Percentiles rank a stretch among this genome's conserved stretches.
phyloP scores from a whole-genome alignment of 2,888 invertebrate genomes.

The Callimorpha dominula region DNA sequence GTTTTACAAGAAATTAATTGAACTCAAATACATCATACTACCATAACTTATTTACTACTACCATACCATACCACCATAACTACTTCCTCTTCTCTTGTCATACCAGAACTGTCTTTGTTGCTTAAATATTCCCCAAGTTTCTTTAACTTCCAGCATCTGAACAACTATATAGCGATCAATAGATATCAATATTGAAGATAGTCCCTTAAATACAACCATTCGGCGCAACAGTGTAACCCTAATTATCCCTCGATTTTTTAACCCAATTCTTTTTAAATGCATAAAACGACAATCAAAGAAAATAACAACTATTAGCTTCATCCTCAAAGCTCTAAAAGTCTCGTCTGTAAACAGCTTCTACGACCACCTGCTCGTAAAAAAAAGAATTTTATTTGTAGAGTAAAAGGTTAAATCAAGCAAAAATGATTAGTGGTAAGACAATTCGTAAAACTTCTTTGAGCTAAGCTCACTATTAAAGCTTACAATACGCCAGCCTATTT shows the following conservation, averaged over 20 bases:
- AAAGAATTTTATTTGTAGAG: constrained; percentile 1
- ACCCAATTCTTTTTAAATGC: not conserved
- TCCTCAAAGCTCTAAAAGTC: constrained; percentile 12
- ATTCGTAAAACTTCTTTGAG: not conserved
- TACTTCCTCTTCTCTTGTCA: too few species aligned
- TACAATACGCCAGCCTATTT: not conserved
- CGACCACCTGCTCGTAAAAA: constrained; percentile 7
- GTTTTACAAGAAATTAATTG: too few species aligned
- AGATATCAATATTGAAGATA: not conserved
- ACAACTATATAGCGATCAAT: not conserved
- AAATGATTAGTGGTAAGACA: not conserved
- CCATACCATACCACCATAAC: too few species aligned
- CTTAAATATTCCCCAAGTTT: too few species aligned
- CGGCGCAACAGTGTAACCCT: not conserved
- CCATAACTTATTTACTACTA: not conserved
- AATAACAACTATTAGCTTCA: constrained; percentile 17
- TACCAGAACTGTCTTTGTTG: too few species aligned
- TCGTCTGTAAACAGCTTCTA: constrained; percentile 16
- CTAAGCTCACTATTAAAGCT: not conserved
- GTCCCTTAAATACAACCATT: not conserved
- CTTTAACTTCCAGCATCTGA: not conserved
- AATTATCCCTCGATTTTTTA: not conserved
- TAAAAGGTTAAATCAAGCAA: constrained; percentile 2
- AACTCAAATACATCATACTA: not conserved
- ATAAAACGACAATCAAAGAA: not conserved